These are phyloP conservation scores for Parambassis ranga DNA, from an alignment of 2,797 vertebrate species.

Conservation along the genomic window DNA sequence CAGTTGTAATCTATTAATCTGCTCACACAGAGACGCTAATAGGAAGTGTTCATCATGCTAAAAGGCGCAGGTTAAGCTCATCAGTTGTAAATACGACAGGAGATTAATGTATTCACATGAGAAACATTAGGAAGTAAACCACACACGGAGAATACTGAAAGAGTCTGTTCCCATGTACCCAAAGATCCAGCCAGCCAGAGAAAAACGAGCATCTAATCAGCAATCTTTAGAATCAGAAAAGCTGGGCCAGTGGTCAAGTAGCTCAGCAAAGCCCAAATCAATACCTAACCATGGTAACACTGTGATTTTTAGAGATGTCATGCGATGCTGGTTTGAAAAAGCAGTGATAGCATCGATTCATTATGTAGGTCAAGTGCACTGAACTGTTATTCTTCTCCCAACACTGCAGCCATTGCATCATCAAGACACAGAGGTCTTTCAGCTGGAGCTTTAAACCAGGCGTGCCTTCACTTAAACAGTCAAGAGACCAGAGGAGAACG, in stretches of 20 bases:
- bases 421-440: conserved; percentile 74
- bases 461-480: conserved; percentile 61
- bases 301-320: conserved; percentile 39
- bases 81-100: background rate
- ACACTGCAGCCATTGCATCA: conserved; percentile 61
- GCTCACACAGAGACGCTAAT: conserved; percentile 6
- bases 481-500: conserved; percentile 57
- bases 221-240: conserved; percentile 43
- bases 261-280: conserved; percentile 34
- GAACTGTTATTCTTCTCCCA: conserved; percentile 46
- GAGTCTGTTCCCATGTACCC: background rate
- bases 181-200: background rate
- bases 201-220: conserved; percentile 15
- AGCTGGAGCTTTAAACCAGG: conserved; percentile 60
- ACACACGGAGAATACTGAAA: too few relatives aligned
- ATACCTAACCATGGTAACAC: conserved; percentile 20
- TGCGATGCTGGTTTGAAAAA: conserved; percentile 27
- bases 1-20: conserved; percentile 53
- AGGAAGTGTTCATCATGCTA: conserved; percentile 15
- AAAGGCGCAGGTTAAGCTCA: conserved; percentile 35
- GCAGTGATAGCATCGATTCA: conserved; percentile 39
- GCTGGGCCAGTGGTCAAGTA: conserved; percentile 41
- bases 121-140: too few relatives aligned
- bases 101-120: background rate
- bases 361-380: conserved; percentile 48